Conservation (phyloP, 2,888 invertebrate genomes). For the Boloria euphrosyne region DNA sequence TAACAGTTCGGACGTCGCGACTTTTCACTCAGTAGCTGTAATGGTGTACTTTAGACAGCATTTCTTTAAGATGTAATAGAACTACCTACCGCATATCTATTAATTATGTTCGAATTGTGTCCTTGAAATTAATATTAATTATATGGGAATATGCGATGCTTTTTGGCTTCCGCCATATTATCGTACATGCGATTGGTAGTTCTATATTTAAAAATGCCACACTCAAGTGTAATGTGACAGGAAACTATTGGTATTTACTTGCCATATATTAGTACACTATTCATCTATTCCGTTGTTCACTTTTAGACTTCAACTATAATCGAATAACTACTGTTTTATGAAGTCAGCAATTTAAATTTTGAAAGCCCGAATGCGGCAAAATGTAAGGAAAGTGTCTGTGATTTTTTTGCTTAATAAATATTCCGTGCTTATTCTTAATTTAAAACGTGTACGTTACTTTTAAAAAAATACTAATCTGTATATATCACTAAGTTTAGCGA, state of each 20-base stretch:
- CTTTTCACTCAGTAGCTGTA: slow-evolving; percentile 13
- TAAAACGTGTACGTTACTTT: slow-evolving; percentile 62
- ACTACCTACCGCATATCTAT: too few relatives aligned
- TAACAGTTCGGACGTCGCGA: slow-evolving; percentile 47
- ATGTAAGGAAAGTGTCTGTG: slow-evolving; percentile 77
- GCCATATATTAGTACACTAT: neutral
- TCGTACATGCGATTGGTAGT: too few relatives aligned
- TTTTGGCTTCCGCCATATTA: too few relatives aligned
- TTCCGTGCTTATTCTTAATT: slow-evolving; percentile 77
- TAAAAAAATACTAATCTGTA: slow-evolving; percentile 65
- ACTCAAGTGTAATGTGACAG: neutral
- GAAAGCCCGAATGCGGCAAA: slow-evolving; percentile 55
- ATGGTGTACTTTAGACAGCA: neutral
- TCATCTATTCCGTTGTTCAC: neutral
- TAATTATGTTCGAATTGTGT: too few relatives aligned
- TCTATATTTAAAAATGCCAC: neutral
- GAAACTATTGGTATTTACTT: neutral
- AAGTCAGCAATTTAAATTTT: slow-evolving; percentile 28
- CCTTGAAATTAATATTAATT: too few relatives aligned
- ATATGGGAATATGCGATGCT: too few relatives aligned
- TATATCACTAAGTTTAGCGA: slow-evolving; percentile 67
- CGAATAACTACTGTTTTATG: slow-evolving; percentile 16
- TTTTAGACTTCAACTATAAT: neutral
- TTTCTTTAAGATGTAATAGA: too few relatives aligned
- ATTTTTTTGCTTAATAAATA: slow-evolving; percentile 75